Conservation (phyloP, 1,140 invertebrate genomes). For the Drosophila ananassae region DNA sequence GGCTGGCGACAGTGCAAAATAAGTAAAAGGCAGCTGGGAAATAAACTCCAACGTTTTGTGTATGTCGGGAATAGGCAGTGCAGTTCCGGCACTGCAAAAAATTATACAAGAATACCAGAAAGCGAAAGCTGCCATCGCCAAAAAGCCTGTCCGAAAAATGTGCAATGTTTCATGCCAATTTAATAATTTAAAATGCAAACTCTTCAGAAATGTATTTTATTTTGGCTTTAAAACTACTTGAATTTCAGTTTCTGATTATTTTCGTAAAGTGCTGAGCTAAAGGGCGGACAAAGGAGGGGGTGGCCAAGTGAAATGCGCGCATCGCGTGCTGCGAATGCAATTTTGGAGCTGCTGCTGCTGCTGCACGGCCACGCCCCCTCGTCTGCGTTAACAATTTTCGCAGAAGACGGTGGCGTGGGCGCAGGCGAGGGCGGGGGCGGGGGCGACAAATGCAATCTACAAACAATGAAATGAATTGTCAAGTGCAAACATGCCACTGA, state of each 20-base stretch:
- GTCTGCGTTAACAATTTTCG: constrained; percentile 42
- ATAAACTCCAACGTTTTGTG: constrained; percentile 75
- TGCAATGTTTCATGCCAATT: too few species aligned
- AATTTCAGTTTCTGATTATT: background rate
- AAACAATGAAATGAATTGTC: constrained; percentile 84
- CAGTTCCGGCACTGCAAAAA: constrained; percentile 2
- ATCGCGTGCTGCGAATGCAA: constrained; percentile 83
- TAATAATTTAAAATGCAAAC: background rate
- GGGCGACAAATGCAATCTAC: constrained; percentile 80
- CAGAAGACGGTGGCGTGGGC: background rate
- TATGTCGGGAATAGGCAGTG: constrained; percentile 49
- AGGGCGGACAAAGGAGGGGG: constrained; percentile 12
- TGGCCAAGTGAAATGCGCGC: constrained; percentile 70
- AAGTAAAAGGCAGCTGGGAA: constrained; percentile 72
- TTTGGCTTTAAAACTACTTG: background rate
- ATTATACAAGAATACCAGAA: background rate
- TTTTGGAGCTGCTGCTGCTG: constrained; percentile 65
- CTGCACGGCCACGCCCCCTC: constrained; percentile 33
- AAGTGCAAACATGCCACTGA: constrained; percentile 81
- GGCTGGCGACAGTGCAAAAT: constrained; percentile 61
- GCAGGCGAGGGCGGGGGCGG: background rate
- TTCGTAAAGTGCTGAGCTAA: constrained; percentile 7
- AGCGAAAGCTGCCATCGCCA: background rate
- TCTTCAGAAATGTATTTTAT: background rate
- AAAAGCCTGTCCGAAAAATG: too few species aligned